These are phyloP conservation scores for Diabrotica undecimpunctata DNA, from an alignment of 1,140 invertebrate species.

Conservation along the genomic window DNA sequence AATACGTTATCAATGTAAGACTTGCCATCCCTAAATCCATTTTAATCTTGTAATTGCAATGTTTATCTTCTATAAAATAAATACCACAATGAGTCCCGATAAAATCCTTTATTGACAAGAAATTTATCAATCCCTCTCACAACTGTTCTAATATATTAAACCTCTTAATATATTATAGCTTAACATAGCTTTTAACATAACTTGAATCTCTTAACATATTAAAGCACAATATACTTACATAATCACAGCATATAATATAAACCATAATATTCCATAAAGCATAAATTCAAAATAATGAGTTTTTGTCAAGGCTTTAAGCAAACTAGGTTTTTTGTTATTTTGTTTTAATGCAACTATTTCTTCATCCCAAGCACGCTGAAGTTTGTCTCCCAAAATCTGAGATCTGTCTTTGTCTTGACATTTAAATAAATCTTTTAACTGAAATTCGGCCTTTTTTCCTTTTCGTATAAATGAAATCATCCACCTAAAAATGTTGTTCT, in stretches of 20 bases:
- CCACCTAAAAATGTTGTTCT: not conserved
- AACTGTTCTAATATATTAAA: too few relatives aligned
- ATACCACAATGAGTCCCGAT: too few relatives aligned
- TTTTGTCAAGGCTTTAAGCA: not conserved
- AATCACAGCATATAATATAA: not conserved
- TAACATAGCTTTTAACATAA: too few relatives aligned
- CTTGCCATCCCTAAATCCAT: too few relatives aligned
- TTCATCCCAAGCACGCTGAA: not conserved
- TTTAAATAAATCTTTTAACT: not conserved
- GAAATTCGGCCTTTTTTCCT: not conserved
- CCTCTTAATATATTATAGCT: too few relatives aligned
- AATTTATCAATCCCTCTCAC: too few relatives aligned
- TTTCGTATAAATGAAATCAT: not conserved
- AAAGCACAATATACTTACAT: not conserved
- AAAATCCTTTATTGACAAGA: too few relatives aligned
- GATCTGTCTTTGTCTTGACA: not conserved
- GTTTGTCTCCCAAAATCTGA: not conserved
- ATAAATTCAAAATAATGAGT: not conserved
- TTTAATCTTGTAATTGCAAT: too few relatives aligned
- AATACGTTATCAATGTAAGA: too few relatives aligned
- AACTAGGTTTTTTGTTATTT: not conserved
- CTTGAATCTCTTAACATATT: too few relatives aligned
- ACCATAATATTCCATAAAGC: not conserved
- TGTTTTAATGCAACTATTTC: not conserved
- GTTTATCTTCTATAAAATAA: too few relatives aligned